Base-by-base conservation (phyloP, 35 echinoderm and acorn worm genomes). In the Amphiura filiformis region DNA sequence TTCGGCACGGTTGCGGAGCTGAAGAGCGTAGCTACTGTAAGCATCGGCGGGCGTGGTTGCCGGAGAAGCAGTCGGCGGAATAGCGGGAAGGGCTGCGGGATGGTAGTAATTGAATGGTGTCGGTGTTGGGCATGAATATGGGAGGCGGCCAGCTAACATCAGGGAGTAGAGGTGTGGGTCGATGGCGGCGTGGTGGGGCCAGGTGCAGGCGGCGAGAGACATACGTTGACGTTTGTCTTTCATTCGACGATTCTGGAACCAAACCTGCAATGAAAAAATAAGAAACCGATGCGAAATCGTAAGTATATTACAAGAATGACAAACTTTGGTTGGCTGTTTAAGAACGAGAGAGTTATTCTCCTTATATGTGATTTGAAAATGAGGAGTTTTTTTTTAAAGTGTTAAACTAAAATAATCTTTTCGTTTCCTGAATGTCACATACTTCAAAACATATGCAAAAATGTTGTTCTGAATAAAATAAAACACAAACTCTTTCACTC, bases 211-310 rank as follows among this genome's bases (percentile, higher is more conserved):
- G n/a, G 96, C 91, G 61, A 99, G 76, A 9, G 96, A 94, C 96
- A 99, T 94, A 7, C 96, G 90, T 37, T 99, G 96, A 31, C 96
- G 83, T 38, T 99, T 99, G 57, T 94, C 93, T 39, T 99, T 99
- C 96, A 99, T 99, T 4, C 96, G 86, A 17, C 96, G 89, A 42
- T 99, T 99, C 82, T 99, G 96, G 65, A 99, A 99, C 96, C 96
- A 99, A 35, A 99, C 96, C 96, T 99, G 78, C 13, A 65, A 41
- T 70, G 23, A 86, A 77, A 82, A 52, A 39, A 40, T 42, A 35
- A 91, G 81, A 86, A 3, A 76, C 30, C 31, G 31, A 14, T 22
- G 20, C 79, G 86, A 12, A 79, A n/a, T 38, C 18, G 30, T 56
- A 13, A 30, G 77, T 47, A 47, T 4, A 9, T 4, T 47, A 9